Evolutionary conservation across 1,140 invertebrate species (phyloP).

Genomic region (Scaptomyza montana): DNA sequence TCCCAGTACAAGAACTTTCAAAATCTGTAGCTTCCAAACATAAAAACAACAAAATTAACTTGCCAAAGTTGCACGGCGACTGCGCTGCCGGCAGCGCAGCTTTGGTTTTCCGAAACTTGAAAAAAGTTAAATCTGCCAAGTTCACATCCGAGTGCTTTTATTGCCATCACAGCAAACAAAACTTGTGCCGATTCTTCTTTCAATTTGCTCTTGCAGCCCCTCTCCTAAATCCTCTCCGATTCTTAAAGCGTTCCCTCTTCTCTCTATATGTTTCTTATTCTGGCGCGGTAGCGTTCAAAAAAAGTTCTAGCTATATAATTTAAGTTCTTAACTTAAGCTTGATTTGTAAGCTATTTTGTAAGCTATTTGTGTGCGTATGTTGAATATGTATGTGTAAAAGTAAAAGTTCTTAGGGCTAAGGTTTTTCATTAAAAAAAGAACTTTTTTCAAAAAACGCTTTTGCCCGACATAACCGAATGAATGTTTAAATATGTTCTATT

Average conservation of each 20-base stretch:
- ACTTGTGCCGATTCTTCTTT: slow-evolving; percentile 40
- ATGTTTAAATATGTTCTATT: too few relatives aligned
- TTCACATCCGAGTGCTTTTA: slow-evolving; percentile 77
- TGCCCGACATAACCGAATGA: too few relatives aligned
- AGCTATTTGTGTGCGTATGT: too few relatives aligned
- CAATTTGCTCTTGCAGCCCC: neutral
- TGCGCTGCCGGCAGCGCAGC: slow-evolving; percentile 19
- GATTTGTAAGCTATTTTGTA: slow-evolving; percentile 65
- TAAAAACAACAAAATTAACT: slow-evolving; percentile 61
- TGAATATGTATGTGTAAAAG: slow-evolving; percentile 37
- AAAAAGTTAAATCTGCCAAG: slow-evolving; percentile 82
- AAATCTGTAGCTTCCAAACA: slow-evolving; percentile 80
- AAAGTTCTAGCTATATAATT: slow-evolving; percentile 65
- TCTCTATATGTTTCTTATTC: slow-evolving; percentile 3
- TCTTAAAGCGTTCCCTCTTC: neutral
- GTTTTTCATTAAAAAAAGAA: slow-evolving; percentile 35
- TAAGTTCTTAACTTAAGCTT: slow-evolving; percentile 68
- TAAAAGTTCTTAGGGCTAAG: slow-evolving; percentile 57
- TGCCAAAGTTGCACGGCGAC: slow-evolving; percentile 65
- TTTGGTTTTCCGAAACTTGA: slow-evolving; percentile 79
- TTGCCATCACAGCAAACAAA: slow-evolving; percentile 26
- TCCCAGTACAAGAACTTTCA: slow-evolving; percentile 82
- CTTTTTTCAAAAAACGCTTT: slow-evolving; percentile 22
- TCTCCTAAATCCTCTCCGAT: neutral
- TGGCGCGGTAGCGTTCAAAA: slow-evolving; percentile 36